Conservation (phyloP, 2,888 invertebrate species). For the Melanchra persicariae region DNA sequence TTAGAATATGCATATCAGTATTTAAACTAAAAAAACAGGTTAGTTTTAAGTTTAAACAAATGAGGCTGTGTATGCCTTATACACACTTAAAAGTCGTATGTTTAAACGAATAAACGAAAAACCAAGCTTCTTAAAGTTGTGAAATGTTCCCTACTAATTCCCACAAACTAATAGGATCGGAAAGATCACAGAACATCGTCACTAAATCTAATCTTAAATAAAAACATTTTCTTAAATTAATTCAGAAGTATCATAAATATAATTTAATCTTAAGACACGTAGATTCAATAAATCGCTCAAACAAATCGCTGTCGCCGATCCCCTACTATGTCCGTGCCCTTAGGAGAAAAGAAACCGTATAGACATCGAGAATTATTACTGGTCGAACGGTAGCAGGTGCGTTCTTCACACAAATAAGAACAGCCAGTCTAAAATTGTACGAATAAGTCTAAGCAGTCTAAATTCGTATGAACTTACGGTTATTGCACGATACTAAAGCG, state of each 20-base stretch:
- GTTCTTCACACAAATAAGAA: slow-evolving; percentile 77
- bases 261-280: slow-evolving; percentile 54
- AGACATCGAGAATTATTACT: slow-evolving; percentile 81
- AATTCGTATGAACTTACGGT: slow-evolving; percentile 75
- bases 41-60: too few relatives aligned
- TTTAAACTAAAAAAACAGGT: too few relatives aligned
- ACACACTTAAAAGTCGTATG: too few relatives aligned
- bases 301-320: slow-evolving; percentile 57
- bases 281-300: slow-evolving; percentile 52
- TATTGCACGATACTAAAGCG: slow-evolving; percentile 73
- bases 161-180: slow-evolving; percentile 26
- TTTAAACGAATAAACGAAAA: background rate
- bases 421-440: slow-evolving; percentile 71
- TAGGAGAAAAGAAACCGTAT: slow-evolving; percentile 67
- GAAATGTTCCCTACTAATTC: slow-evolving; percentile 12
- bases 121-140: background rate
- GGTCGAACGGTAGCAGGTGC: slow-evolving; percentile 81
- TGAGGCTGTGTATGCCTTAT: too few relatives aligned
- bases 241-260: slow-evolving; percentile 40
- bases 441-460: slow-evolving; percentile 62
- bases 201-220: slow-evolving; percentile 30
- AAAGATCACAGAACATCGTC: slow-evolving; percentile 34
- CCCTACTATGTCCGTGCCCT: slow-evolving; percentile 51
- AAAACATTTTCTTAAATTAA: slow-evolving; percentile 41
- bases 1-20: too few relatives aligned